Evolutionary conservation across 1,140 invertebrate species (phyloP).

Genomic region (Danaus plexippus): DNA sequence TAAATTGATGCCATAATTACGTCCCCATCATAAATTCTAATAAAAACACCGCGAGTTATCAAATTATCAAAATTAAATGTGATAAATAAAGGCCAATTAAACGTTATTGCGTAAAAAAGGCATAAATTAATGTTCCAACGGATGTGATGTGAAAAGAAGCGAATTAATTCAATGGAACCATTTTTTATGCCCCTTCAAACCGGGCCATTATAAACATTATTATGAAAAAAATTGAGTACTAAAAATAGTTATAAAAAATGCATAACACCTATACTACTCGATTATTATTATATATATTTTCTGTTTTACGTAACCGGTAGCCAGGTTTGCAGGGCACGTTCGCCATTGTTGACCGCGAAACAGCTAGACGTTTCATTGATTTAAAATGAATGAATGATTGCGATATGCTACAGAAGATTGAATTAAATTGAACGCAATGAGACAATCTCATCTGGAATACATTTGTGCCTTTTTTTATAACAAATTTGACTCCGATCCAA

Average conservation of each 20-base stretch:
- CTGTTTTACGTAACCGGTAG: too few relatives aligned
- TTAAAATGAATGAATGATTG: neutral
- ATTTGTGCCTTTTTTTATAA: too few relatives aligned
- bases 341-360: neutral
- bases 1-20: slow-evolving; percentile 58
- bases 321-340: too few relatives aligned
- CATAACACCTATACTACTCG: neutral
- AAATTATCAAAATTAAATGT: slow-evolving; percentile 71
- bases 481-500: neutral
- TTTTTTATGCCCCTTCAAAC: too few relatives aligned
- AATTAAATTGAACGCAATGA: too few relatives aligned
- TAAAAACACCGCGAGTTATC: slow-evolving; percentile 52
- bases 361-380: slow-evolving; percentile 11
- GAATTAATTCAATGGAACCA: slow-evolving; percentile 1
- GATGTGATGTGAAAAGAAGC: slow-evolving; percentile 34
- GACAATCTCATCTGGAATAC: too few relatives aligned
- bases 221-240: too few relatives aligned
- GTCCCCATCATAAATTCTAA: slow-evolving; percentile 59
- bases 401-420: neutral
- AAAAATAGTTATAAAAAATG: neutral
- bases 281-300: neutral
- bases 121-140: slow-evolving; percentile 64
- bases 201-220: too few relatives aligned
- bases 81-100: slow-evolving; percentile 70
- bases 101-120: slow-evolving; percentile 70